Base-by-base conservation (phyloP, 2,797 vertebrate genomes). In the Falco berigora region DNA sequence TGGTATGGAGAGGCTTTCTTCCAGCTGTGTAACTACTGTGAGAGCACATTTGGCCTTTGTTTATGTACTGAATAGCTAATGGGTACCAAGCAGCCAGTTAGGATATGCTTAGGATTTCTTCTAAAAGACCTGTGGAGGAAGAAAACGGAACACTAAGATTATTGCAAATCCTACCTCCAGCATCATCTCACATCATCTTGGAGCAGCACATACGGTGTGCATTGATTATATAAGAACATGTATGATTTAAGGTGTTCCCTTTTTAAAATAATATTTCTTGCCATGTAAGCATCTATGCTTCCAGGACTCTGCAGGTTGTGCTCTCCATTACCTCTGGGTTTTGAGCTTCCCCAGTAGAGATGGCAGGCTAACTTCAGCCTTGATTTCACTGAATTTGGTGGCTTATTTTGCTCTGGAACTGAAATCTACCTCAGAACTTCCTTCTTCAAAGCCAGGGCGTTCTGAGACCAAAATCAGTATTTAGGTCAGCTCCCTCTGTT, bases 381-480 rank as follows among this genome's bases (percentile, higher is more conserved):
- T 82, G 34, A 47, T 82, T 90, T 92, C 46, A 64, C 3, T 72
- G 27, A 40, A 50, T 77, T 62, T 50, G 78, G 22, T 80, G 72
- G 10, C 11, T 22, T 9, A 56, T 83, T 79, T 52, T 38, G 1
- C 18, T 87, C 38, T 86, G 36, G 34, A 50, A 63, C 42, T 79
- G 47, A 89, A 94, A 85, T 55, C 36, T 23, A 71, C 34, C 52
- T 91, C 42, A 63, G 61, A 87, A n/a, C 52, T 85, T 73, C 34
- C n/a, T 76, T 38, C 42, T 82, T 89, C 55, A 94, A 94, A 95
- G 59, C 40, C n/a, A 68, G 28, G 52, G n/a, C 5, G 7, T 82
- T 95, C 68, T 72, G 28, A 94, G 42, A 64, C 68, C 36, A 61
- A 80, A 92, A 83, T 80, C 17, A n/a, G 13, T 86, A 85, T 85